Evolutionary conservation across 2,888 invertebrate species (phyloP).

Genomic region (Phasia obesa): DNA sequence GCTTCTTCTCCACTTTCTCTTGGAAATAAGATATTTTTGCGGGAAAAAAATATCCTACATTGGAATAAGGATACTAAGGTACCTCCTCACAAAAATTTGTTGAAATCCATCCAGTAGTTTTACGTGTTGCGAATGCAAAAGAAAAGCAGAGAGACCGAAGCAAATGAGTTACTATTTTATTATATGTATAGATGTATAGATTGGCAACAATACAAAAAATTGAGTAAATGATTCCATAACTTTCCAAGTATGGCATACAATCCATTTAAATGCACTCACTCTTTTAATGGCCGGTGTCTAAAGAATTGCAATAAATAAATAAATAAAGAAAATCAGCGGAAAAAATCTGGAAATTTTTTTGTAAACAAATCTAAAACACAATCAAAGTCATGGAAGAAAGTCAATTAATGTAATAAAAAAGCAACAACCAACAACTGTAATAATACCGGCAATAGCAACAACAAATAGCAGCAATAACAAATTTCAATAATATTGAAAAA

Average conservation of each 20-base stretch:
- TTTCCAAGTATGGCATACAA: slow-evolving; percentile 5
- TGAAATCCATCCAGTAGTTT: too few relatives aligned
- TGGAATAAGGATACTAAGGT: too few relatives aligned
- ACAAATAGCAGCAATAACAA: slow-evolving; percentile 11
- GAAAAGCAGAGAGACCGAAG: too few relatives aligned
- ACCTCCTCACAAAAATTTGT: too few relatives aligned
- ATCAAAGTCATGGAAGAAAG: slow-evolving; percentile 52
- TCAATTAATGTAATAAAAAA: slow-evolving; percentile 32
- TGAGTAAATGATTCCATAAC: slow-evolving; percentile 8
- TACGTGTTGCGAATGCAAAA: too few relatives aligned
- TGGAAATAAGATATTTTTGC: too few relatives aligned
- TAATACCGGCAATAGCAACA: slow-evolving; percentile 12
- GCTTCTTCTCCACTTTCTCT: too few relatives aligned
- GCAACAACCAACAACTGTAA: neutral
- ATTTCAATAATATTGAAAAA: slow-evolving; percentile 25
- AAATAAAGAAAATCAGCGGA: slow-evolving; percentile 5
- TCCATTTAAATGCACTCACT: neutral
- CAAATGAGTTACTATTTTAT: too few relatives aligned
- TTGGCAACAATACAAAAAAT: slow-evolving; percentile 1
- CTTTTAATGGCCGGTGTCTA: too few relatives aligned
- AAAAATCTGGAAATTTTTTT: slow-evolving; percentile 7
- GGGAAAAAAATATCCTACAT: too few relatives aligned
- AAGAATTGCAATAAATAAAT: neutral
- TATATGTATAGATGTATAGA: too few relatives aligned
- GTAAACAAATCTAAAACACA: slow-evolving; percentile 47